These are phyloP conservation scores for Rhagonycha fulva DNA, from an alignment of 2,888 invertebrate genomes.

Conservation along the genomic window DNA sequence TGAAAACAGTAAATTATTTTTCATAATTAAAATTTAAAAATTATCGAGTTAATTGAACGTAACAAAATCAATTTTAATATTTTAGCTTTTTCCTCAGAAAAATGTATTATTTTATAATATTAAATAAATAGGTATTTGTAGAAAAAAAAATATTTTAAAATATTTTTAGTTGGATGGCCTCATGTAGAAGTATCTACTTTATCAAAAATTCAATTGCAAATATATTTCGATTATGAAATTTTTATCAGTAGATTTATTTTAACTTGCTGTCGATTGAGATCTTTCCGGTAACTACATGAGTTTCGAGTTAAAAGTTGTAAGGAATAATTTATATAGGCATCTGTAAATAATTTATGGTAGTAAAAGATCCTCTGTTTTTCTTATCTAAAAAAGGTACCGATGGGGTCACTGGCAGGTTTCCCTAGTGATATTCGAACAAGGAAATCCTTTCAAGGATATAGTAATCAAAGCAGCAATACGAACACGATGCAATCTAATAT, in stretches of 20 bases:
- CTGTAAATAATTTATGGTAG: neutral
- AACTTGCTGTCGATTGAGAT: neutral
- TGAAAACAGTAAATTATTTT: no score
- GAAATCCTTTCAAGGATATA: slow-evolving; percentile 23
- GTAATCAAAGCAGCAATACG: slow-evolving; percentile 13
- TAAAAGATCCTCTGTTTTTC: neutral
- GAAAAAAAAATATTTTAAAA: no score
- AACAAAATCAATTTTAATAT: no score
- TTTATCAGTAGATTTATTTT: neutral
- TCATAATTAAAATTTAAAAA: no score
- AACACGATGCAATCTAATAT: neutral
- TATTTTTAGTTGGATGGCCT: no score
- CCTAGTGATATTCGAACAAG: slow-evolving; percentile 19
- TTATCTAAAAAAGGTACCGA: slow-evolving; percentile 11
- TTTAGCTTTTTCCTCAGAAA: no score
- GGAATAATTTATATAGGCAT: neutral
- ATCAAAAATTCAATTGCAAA: neutral
- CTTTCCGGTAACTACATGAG: neutral
- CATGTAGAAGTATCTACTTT: no score
- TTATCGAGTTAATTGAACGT: no score
- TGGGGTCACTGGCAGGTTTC: slow-evolving; percentile 18
- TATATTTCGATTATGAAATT: neutral
- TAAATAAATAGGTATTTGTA: no score
- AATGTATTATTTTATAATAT: no score
- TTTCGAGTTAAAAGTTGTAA: neutral